A percentile compares a stretch with the other conserved stretches of the same genome.
These are phyloP conservation scores for Montipora sp. DNA, from an alignment of 64 coral and sea anemone genomes.

Conservation along the genomic window DNA sequence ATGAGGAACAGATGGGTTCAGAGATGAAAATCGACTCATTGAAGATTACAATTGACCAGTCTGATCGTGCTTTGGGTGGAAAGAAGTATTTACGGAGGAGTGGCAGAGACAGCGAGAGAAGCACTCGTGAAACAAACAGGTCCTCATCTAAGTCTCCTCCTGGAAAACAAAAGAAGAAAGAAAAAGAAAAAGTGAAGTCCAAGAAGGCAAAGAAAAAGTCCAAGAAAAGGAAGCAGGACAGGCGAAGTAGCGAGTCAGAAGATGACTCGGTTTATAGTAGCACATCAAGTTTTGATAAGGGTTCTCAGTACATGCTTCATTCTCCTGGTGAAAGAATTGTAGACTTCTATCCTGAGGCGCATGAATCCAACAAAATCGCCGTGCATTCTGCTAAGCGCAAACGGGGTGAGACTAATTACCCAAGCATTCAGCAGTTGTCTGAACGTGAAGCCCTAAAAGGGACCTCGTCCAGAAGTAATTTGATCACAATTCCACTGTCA, in stretches of 20 bases:
- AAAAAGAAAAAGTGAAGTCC: conserved; percentile 25
- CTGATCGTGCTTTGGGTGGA: not conserved
- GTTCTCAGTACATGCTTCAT: not conserved
- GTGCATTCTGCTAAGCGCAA: conserved; percentile 29
- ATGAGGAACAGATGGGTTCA: not conserved
- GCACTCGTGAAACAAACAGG: not conserved
- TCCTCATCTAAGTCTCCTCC: conserved; percentile 26
- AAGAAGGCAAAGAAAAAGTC: conserved; percentile 49
- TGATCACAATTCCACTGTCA: conserved; percentile 21
- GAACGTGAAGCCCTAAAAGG: not conserved
- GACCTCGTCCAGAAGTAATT: not conserved
- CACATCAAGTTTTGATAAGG: conserved; percentile 3
- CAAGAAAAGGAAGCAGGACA: conserved; percentile 36
- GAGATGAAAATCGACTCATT: conserved; percentile 10
- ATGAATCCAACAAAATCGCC: conserved; percentile 25
- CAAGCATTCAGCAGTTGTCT: not conserved
- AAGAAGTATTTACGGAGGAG: not conserved
- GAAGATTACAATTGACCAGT: conserved; percentile 42
- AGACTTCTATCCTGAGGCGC: not conserved
- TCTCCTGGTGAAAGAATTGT: conserved; percentile 14
- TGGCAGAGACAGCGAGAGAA: not conserved
- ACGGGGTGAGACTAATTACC: not conserved
- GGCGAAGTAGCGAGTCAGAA: not conserved
- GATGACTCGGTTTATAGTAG: conserved; percentile 42
- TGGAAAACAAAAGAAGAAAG: conserved; percentile 38